Evolutionary conservation across 30 jellyfish, hydroid and myxozoan species (phyloP).

Genomic region (Hydractinia echinata): DNA sequence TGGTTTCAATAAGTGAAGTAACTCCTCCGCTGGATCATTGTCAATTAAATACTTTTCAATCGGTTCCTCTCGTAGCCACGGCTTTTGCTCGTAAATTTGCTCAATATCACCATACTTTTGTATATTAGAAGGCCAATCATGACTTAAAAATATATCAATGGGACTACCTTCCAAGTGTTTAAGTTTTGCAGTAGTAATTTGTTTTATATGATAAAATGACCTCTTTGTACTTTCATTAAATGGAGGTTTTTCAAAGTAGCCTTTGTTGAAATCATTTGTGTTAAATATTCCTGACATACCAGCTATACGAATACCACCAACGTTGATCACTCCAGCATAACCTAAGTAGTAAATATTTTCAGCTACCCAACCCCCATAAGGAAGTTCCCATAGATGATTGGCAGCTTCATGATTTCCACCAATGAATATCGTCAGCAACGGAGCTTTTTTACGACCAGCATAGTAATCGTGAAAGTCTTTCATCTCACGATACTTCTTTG

Average conservation of each 20-base stretch:
- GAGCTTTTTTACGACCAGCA: conserved; percentile 78
- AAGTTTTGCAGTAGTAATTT: conserved; percentile 67
- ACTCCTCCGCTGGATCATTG: conserved; percentile 73
- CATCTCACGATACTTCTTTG: conserved; percentile 82
- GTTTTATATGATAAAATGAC: conserved; percentile 78
- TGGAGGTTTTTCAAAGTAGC: conserved; percentile 91
- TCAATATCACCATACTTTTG: conserved; percentile 75
- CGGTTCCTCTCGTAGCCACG: conserved; percentile 63
- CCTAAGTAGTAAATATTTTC: conserved; percentile 94
- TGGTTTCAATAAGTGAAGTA: conserved; percentile 63
- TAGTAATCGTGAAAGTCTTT: conserved; percentile 80
- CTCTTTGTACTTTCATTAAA: conserved; percentile 83
- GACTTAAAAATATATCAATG: conserved; percentile 77
- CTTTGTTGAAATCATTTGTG: conserved; percentile 64
- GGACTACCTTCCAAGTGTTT: conserved; percentile 42
- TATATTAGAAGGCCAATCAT: conserved; percentile 94
- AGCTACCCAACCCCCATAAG: conserved; percentile 99
- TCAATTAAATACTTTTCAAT: conserved; percentile 61
- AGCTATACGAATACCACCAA: conserved; percentile 86
- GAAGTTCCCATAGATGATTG: conserved; percentile 91
- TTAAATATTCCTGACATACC: conserved; percentile 96
- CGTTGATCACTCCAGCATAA: conserved; percentile 85
- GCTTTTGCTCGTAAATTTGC: conserved; percentile 46
- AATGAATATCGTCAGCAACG: conserved; percentile 77
- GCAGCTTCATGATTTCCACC: conserved; percentile 99